phyloP scores from a whole-genome alignment of 2,113 vertebrate genomes.

The Solea solea region DNA sequence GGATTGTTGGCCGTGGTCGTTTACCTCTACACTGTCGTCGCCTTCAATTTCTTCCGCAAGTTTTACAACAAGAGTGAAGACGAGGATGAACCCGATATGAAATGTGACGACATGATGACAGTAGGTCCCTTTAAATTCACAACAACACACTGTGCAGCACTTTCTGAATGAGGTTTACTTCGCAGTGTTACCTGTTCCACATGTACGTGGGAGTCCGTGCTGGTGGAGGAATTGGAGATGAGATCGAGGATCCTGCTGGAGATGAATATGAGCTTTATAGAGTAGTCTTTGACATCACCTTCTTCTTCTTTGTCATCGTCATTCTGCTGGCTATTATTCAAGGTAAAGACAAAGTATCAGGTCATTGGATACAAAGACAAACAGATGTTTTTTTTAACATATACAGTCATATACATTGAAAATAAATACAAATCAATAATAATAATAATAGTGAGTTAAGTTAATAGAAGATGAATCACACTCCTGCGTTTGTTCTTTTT shows the following conservation, averaged over 20 bases:
- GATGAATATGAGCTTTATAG: constrained; percentile 94
- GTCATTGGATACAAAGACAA: neutral
- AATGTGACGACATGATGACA: constrained; percentile 97
- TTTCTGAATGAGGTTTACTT: neutral
- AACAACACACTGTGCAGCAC: neutral
- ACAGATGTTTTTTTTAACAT: too few species aligned
- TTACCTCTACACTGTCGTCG: constrained; percentile 93
- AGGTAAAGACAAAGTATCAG: constrained; percentile 73
- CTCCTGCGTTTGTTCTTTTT: too few species aligned
- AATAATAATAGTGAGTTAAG: too few species aligned
- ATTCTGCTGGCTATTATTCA: constrained; percentile 95
- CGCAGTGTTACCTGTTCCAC: constrained; percentile 93
- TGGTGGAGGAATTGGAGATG: constrained; percentile 92
- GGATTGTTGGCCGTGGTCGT: constrained; percentile 92
- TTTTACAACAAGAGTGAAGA: constrained; percentile 97
- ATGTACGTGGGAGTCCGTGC: constrained; percentile 96
- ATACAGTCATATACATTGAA: too few species aligned
- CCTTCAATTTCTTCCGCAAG: constrained; percentile 96
- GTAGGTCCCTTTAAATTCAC: constrained; percentile 68
- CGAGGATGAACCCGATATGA: constrained; percentile 93
- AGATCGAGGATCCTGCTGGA: constrained; percentile 93
- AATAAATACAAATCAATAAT: too few species aligned
- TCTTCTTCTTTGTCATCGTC: constrained; percentile 96
- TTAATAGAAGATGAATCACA: too few species aligned
- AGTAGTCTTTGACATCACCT: constrained; percentile 94